These are phyloP conservation scores for Ameiurus melas DNA, from an alignment of 2,113 vertebrate genomes.

Conservation along the genomic window DNA sequence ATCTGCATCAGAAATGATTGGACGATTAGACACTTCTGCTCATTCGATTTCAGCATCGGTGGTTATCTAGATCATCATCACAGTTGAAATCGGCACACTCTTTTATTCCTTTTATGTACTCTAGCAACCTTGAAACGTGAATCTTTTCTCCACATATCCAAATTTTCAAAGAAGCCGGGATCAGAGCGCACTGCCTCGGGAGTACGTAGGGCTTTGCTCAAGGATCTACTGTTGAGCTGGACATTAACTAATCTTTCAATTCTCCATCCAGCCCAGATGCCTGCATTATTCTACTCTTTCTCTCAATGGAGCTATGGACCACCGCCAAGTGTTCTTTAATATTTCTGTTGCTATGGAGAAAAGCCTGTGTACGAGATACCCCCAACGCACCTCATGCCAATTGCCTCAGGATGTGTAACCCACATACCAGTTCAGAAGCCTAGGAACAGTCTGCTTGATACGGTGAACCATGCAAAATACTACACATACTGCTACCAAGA, in stretches of 20 bases:
- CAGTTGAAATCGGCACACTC: neutral
- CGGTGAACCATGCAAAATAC: neutral
- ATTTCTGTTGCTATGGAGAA: slow-evolving; percentile 9
- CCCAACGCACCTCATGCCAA: neutral
- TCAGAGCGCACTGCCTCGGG: neutral
- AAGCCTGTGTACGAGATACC: neutral
- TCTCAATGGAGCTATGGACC: neutral
- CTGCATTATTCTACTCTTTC: neutral
- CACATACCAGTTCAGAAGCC: slow-evolving; percentile 5
- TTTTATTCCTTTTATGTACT: neutral
- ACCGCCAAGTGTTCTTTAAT: slow-evolving; percentile 4
- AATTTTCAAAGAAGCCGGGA: neutral
- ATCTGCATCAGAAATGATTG: neutral
- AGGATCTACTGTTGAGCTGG: neutral
- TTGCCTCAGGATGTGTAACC: slow-evolving; percentile 2
- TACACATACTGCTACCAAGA: neutral
- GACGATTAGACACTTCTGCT: neutral
- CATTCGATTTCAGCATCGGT: neutral
- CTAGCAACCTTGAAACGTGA: neutral
- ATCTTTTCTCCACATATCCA: neutral
- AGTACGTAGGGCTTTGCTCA: neutral
- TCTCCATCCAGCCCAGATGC: neutral
- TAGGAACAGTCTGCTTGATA: neutral
- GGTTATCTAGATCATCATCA: neutral
- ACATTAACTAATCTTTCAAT: neutral